These are phyloP conservation scores for Isaurus tuberculatus DNA, from an alignment of 92 coral and sea anemone species.

Conservation along the genomic window DNA sequence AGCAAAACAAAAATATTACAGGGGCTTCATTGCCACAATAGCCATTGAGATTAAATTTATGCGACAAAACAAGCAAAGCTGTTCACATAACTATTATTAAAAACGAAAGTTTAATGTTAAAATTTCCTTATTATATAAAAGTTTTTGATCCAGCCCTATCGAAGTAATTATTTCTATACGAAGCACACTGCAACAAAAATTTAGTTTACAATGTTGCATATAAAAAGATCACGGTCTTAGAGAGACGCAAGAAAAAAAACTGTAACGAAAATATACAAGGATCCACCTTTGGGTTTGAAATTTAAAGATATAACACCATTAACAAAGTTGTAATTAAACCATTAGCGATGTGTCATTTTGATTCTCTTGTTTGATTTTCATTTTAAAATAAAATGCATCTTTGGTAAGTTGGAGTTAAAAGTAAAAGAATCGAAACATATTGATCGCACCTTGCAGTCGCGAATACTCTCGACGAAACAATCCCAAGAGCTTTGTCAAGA, in stretches of 20 bases:
- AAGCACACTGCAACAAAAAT: too few species aligned
- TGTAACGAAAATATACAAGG: background rate
- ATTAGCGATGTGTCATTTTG: background rate
- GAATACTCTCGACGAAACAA: conserved; percentile 10
- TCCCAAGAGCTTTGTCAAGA: conserved; percentile 15
- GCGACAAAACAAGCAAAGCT: too few species aligned
- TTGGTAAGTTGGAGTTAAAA: background rate
- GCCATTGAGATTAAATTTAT: too few species aligned
- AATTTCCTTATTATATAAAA: too few species aligned
- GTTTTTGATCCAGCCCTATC: too few species aligned
- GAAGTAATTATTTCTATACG: too few species aligned
- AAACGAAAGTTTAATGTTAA: too few species aligned
- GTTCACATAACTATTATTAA: too few species aligned
- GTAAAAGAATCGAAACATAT: background rate
- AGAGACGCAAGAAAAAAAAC: background rate
- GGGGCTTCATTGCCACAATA: too few species aligned
- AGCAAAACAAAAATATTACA: too few species aligned
- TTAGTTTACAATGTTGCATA: background rate
- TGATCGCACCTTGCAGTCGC: conserved; percentile 30
- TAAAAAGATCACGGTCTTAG: background rate
- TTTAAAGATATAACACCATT: background rate
- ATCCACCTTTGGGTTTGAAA: background rate
- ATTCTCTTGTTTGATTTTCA: background rate
- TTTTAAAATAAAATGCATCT: too few species aligned
- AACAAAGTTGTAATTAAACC: background rate